Base-by-base conservation (phyloP, 2,888 invertebrate species). In the Taenaris catops region DNA sequence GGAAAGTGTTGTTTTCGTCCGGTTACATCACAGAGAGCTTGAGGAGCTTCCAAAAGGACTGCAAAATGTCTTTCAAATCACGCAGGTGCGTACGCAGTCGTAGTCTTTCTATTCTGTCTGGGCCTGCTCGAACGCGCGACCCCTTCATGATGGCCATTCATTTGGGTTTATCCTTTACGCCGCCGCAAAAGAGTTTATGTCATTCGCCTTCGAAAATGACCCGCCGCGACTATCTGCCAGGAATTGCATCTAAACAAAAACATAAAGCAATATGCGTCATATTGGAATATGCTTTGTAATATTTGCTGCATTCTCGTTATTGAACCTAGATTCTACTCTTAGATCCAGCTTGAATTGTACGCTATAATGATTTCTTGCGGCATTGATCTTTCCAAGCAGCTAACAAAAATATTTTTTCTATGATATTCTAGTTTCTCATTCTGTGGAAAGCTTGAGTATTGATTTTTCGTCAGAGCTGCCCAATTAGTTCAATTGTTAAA, bases 21-120 rank as follows among this genome's bases (percentile, higher is more conserved):
- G 65, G 83, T 87, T 87, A 87, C 87, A 87, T 87, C 87, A 87
- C 79, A 68, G 71, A 65, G 66, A 73, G 60, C 60, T 73, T 53
- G 57, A 60, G 62, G 65, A 72, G 69, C 55, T 67, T 78, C 70
- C 66, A 78, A 75, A 74, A 71, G 68, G 72, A 71, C 70, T 69
- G 66, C 71, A 74, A 75, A 73, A 86, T 86, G 84, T 76, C 66
- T 75, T 70, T 76, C 83, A 80, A 84, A 86, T 83, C 93, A 94
- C 94, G 94, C 94, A 96, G 94, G 95, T 95, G 95, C 95, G 95
- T 95, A 96, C 95, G 96, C 96, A 96, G 95, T 91, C 94, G 94
- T 94, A 93, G 91, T 92, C 91, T 90, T 88, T 90, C 90, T 90
- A 90, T 91, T 90, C 92, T 90, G 91, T 93, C 94, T 94, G 94